Base-by-base conservation (phyloP, 1,140 invertebrate genomes). In the Zaprionus lachaisei region DNA sequence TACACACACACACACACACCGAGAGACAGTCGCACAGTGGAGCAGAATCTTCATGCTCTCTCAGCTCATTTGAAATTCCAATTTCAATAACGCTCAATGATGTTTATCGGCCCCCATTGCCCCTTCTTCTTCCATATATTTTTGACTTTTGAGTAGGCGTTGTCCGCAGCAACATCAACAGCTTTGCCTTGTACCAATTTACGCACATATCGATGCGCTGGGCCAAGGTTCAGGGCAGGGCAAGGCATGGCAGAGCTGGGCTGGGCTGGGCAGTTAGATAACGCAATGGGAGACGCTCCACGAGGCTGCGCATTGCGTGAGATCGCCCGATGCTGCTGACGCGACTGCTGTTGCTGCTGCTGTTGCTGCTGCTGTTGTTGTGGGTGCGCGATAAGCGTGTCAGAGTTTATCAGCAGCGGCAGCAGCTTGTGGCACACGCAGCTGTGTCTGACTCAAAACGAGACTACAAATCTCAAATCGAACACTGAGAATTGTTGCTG, bases 41-140 rank as follows among this genome's bases (percentile, higher is more conserved):
- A 15, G 41, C n/a, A 51, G 47, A 51, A 51, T 51, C 47, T 47
- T 47, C n/a, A 47, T 47, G 47, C 80, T 2, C 31, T 34, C 31
- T 70, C 66, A 58, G 47, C 83, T 90, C 87, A 90, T 90, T 90
- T 90, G 81, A 91, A 90, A 90, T 90, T 82, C 80, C 74, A 81
- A 86, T 86, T 86, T 86, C 79, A 80, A 86, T 82, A 89, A 89
- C 85, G 81, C 79, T 90, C 81, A 81, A 80, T 89, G 85, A 90
- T 90, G 73, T 85, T 90, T 90, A 90, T 90, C 85, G 72, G 73
- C 57, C 73, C 41, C 41, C 31, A 26, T 38, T 49, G n/a, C 17
- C 47, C 34, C 55, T 54, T 56, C 17, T 56, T 56, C 44, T 20
- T 22, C 15, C 38, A 58, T 64, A 51, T 75, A 56, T 54, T 26